Percentiles rank a stretch among this genome's conserved stretches.
Conservation (phyloP, 2,888 invertebrate species). For the Rhogogaster chlorosoma region DNA sequence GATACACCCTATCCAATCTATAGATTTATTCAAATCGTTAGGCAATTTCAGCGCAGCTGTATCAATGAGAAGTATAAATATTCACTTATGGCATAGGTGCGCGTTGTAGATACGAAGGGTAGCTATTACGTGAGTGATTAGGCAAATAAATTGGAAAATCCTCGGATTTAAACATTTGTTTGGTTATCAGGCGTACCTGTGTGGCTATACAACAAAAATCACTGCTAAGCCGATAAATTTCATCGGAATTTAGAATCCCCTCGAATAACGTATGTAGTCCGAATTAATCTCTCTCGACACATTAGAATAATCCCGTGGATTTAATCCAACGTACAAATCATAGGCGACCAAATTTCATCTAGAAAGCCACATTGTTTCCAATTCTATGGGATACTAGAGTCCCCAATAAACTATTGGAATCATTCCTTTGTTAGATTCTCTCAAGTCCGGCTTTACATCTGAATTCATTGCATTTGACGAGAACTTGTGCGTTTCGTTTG, state of each 20-base stretch:
- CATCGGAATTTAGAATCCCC: not conserved
- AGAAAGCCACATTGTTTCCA: not conserved
- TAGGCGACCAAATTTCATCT: not conserved
- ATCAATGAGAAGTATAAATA: conserved; percentile 11
- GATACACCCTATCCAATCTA: not conserved
- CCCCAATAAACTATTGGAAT: not conserved
- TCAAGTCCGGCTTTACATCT: not conserved
- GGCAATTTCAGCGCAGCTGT: not conserved
- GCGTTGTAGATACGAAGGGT: not conserved
- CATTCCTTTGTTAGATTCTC: not conserved
- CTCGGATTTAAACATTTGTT: conserved; percentile 1
- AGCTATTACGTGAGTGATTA: conserved; percentile 18
- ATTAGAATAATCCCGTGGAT: not conserved
- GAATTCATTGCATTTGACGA: not conserved
- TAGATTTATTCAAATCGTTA: conserved; percentile 24
- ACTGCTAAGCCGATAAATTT: conserved; percentile 11
- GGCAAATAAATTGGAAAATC: conserved; percentile 38
- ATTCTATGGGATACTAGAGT: not conserved
- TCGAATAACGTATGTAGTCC: not conserved
- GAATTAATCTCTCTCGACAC: conserved; percentile 15
- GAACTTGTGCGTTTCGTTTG: not conserved
- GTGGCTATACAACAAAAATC: not conserved
- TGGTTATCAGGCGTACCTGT: not conserved
- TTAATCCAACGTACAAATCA: conserved; percentile 13
- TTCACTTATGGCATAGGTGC: not conserved